Evolutionary conservation across 2,797 vertebrate species (phyloP), one percentile per base, ranked within the genome.

Genomic region (Buceros bicornis): DNA sequence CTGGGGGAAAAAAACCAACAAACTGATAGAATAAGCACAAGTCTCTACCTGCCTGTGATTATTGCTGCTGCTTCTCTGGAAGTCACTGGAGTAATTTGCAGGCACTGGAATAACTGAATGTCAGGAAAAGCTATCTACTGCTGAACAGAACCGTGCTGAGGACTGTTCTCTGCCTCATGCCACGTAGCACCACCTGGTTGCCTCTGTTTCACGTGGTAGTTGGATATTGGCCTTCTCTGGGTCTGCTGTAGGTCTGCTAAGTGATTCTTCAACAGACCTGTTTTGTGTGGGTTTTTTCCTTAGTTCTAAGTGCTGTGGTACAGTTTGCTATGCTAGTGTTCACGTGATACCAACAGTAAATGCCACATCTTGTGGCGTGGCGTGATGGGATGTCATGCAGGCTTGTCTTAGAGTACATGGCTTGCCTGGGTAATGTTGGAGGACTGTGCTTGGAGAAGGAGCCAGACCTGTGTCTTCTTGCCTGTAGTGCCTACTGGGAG

Each of bases 281-380:
- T 29, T 83, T 54, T 51, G 13, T 40, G 10, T 29, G 16, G 15
- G 7, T 3, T 43, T 60, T 57, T 37, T 40, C 37, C 37, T 12
- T 40, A 12, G 7, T 33, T 33, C 3, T 10, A 19, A 58, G 14
- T 28, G 47, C 51, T 51, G 26, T 48, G 43, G 42, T 43, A 10
- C 11, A 14, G 42, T 28, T 26, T 21, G 15, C 28, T 16, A 2
- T 20, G 42, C 13, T 79, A 66, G 15, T 67, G 25, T 54, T 60
- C 0, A 0, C 35, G 1, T 15, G 40, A 28, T 58, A 35, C 28
- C 66, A 37, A 2, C 53, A 0, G 0, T 22, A 50, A 40, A 31
- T 45, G n/a, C 71, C 7, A 2, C 1, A 0, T 50, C 35, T 48
- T 26, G 10, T 35, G 53, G 31, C 62, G 33, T 56, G 61, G 31